phyloP scores from a whole-genome alignment of 1,140 invertebrate genomes.

The Pentalonia nigronervosa region DNA sequence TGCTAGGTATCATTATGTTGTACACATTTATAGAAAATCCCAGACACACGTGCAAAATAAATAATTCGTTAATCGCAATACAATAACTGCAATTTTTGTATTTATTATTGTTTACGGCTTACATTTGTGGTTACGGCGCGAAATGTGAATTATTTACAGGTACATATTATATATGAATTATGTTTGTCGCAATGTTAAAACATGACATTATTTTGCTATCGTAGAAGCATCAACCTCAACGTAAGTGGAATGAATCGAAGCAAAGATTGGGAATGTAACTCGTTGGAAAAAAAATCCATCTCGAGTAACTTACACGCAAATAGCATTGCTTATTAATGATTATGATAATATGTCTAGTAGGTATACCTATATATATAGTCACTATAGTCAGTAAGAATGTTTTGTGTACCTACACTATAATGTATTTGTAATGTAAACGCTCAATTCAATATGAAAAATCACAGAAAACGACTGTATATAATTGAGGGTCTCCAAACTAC shows the following conservation, averaged over 20 bases:
- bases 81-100: not conserved
- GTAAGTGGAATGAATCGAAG: conserved; percentile 2
- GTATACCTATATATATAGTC: too few relatives aligned
- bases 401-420: not conserved
- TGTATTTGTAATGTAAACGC: too few relatives aligned
- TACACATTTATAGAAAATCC: not conserved
- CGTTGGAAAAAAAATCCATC: conserved; percentile 28
- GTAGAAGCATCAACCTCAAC: not conserved
- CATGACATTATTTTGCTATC: not conserved
- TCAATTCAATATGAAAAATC: not conserved
- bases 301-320: not conserved
- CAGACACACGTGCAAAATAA: not conserved
- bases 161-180: not conserved
- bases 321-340: not conserved
- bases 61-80: not conserved
- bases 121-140: not conserved
- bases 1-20: not conserved
- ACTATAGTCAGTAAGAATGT: not conserved
- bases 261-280: not conserved
- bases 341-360: not conserved
- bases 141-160: not conserved
- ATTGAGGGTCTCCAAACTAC: too few relatives aligned
- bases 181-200: not conserved
- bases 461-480: not conserved
- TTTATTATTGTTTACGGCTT: not conserved